Evolutionary conservation across 2,797 vertebrate species (phyloP).

Genomic region (Propithecus perrieri): DNA sequence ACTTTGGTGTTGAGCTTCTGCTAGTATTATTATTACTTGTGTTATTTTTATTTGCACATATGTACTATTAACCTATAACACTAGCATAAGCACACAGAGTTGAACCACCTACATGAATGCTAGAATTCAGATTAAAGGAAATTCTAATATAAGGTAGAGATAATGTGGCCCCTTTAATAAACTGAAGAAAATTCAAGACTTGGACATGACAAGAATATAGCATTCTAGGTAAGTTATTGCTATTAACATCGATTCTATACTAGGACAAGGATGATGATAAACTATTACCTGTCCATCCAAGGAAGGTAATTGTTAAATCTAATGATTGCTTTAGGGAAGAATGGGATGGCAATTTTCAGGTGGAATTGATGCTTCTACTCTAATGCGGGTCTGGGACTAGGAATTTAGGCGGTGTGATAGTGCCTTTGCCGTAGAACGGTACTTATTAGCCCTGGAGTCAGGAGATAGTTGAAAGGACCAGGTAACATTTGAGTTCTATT

Average conservation of each 20-base stretch:
- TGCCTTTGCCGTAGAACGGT: background rate
- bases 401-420: conserved; percentile 7
- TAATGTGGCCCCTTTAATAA: background rate
- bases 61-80: background rate
- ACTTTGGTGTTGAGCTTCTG: background rate
- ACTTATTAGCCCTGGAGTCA: background rate
- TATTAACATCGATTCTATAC: background rate
- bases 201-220: background rate
- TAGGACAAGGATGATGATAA: background rate
- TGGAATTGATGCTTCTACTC: conserved; percentile 41
- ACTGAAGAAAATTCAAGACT: background rate
- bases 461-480: background rate
- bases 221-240: background rate
- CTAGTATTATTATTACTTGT: background rate
- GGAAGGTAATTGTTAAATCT: conserved; percentile 49
- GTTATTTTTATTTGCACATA: background rate
- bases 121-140: conserved; percentile 3
- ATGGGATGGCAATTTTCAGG: background rate
- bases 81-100: background rate
- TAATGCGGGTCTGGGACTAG: background rate
- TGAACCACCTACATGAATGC: background rate
- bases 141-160: background rate
- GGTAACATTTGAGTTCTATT: background rate
- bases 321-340: conserved; percentile 53
- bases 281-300: conserved; percentile 2